Evolutionary conservation across 2,888 invertebrate species (phyloP), one percentile per base, ranked within the genome.

Genomic region (Lydus trimaculatus): DNA sequence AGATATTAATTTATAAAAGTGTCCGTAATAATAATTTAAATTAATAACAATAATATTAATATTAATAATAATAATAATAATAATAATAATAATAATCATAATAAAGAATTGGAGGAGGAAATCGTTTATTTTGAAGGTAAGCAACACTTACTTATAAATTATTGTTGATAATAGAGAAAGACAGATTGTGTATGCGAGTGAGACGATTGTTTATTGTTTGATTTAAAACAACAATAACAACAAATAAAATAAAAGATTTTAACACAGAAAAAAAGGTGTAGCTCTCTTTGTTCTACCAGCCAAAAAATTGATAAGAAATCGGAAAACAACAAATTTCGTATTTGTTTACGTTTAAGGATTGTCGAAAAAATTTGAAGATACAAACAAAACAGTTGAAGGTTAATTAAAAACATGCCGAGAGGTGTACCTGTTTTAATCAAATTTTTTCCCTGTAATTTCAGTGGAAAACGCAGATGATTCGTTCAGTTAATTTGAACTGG

Each of bases 81-180:
- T 28, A 48, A 48, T 8, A 48, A 9, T 9, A 20, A 20, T 9
- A 20, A 48, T 20, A 20, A 48, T 11, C 20, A 48, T 6, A 23
- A 23, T 13, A 52, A 25, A 52, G 20, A 52, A 23, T 52, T 52
- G 11, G 52, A 5, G 25, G 52, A 23, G 52, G 52, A 52, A 52
- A 52, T 52, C 52, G 52, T 52, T 25, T 23, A 13, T 52, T 52
- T 52, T 52, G 52, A 52, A 52, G 52, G 52, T 52, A 52, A 52
- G 52, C 52, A 52, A 52, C 52, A 52, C 52, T 52, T 52, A 52
- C 52, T 52, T 52, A 25, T 52, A 11, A 48, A 48, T 20, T 52
- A 20, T 2, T 25, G 52, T 20, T 48, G 20, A 25, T 17, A 52
- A 20, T 52, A 52, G 52, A 52, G 4, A 13, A 25, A 23, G 52